Base-by-base conservation (phyloP, 2,888 invertebrate species). In the Drosophila recens region DNA sequence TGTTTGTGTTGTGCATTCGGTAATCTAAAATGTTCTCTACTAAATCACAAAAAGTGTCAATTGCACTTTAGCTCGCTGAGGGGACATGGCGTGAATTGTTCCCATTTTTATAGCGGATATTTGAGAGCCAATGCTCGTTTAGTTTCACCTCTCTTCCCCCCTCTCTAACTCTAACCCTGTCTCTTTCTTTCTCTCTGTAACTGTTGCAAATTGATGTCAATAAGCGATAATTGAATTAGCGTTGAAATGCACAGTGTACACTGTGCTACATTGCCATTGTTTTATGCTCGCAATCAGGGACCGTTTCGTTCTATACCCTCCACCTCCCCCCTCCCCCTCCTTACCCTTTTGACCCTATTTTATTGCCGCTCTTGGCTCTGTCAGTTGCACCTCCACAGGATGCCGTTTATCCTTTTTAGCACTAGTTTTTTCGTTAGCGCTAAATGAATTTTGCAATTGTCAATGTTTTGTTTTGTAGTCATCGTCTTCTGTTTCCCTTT, bases 151-250 rank as follows among this genome's bases (percentile, higher is more conserved):
- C 34, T 38, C 34, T 42, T 17, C 15, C 20, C 15, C 42, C 11
- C 17, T 8, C 45, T 15, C 6, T 27, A 5, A 4, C 23, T 4
- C 1, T 20, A n/a, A n/a, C 27, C 10, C 45, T 0, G 30, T 10
- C 13, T 43, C 54, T 15, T 13, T n/a, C 52, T 40, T 45, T 51
- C 51, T 27, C 46, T 61, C 45, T 30, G 53, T 52, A 52, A 45
- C 58, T 68, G 34, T 59, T 61, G 75, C 73, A 82, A 90, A 90
- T 89, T 84, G 89, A 79, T 88, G 87, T 89, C 90, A 90, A 89
- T 90, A 90, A 89, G 82, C 83, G 89, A 87, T 90, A 90, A 90
- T 90, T 90, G 89, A 89, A 90, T 90, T 90, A 90, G 78, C 79
- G 79, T 71, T 81, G 77, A 83, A 79, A 80, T 80, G 75, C 72